Conservation (phyloP, 2,113 vertebrate species). For the Cyprinodon variegatus region DNA sequence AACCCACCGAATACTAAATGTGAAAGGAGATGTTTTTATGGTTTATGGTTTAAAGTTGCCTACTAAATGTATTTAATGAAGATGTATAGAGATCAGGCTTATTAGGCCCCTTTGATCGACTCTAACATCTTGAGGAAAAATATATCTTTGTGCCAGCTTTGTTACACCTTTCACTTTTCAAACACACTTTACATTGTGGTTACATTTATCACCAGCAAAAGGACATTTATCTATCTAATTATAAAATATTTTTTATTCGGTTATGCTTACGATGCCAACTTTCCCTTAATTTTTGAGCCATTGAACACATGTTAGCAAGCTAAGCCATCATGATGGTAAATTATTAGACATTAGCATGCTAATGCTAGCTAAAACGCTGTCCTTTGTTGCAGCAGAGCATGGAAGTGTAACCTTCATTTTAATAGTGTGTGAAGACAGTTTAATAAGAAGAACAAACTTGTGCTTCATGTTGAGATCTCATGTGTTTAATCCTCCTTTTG, state of each 20-base stretch:
- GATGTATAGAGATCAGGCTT: too few species aligned
- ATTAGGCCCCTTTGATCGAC: too few species aligned
- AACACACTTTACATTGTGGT: neutral
- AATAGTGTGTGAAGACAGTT: too few species aligned
- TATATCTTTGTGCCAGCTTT: neutral
- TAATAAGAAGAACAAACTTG: neutral
- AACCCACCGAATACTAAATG: neutral
- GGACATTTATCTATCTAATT: neutral
- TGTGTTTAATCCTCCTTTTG: neutral
- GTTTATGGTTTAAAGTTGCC: too few species aligned
- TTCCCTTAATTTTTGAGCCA: neutral
- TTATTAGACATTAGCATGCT: neutral
- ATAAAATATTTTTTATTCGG: neutral
- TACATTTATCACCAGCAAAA: neutral
- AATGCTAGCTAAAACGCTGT: neutral
- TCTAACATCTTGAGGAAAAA: too few species aligned
- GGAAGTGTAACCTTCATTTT: too few species aligned
- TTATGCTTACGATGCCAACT: neutral
- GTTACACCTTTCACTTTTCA: neutral
- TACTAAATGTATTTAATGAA: too few species aligned
- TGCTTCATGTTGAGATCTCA: neutral
- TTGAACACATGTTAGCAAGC: neutral
- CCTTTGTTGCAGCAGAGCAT: neutral
- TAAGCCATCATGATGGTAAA: neutral
- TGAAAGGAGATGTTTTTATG: too few species aligned